Conservation (phyloP, 2,797 vertebrate species). For the Xenentodon cancila region DNA sequence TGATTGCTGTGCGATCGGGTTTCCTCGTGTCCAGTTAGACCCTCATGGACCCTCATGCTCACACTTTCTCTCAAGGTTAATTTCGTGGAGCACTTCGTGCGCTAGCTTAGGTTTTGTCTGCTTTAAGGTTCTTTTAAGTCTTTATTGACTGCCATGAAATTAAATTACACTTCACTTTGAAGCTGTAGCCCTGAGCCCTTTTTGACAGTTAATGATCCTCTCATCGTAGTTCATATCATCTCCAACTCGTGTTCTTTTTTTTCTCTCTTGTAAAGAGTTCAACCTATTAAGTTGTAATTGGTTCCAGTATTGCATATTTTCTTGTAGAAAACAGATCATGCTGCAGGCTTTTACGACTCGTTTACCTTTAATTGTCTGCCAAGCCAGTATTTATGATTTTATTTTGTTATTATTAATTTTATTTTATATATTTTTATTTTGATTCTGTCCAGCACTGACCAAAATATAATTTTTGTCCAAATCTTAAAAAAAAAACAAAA, state of each 20-base stretch:
- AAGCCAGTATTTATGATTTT: background rate
- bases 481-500: no score
- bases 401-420: no score
- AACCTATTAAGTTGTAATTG: constrained; percentile 17
- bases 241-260: constrained; percentile 5
- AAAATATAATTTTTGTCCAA: no score
- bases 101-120: no score
- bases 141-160: constrained; percentile 63
- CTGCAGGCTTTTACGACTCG: background rate
- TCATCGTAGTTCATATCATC: constrained; percentile 32
- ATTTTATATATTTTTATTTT: no score
- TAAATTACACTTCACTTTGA: constrained; percentile 55
- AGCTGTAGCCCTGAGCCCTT: constrained; percentile 25
- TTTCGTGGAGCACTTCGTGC: constrained; percentile 49
- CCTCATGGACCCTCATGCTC: background rate
- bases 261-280: constrained; percentile 10
- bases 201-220: constrained; percentile 51
- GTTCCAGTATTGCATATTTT: constrained; percentile 6
- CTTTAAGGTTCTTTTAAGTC: constrained; percentile 42
- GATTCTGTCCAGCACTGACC: no score
- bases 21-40: no score
- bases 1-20: no score
- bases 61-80: constrained; percentile 62
- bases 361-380: background rate
- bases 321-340: constrained; percentile 1